Conservation (phyloP, 2,888 invertebrate species). For the Leptura quadrifasciata region DNA sequence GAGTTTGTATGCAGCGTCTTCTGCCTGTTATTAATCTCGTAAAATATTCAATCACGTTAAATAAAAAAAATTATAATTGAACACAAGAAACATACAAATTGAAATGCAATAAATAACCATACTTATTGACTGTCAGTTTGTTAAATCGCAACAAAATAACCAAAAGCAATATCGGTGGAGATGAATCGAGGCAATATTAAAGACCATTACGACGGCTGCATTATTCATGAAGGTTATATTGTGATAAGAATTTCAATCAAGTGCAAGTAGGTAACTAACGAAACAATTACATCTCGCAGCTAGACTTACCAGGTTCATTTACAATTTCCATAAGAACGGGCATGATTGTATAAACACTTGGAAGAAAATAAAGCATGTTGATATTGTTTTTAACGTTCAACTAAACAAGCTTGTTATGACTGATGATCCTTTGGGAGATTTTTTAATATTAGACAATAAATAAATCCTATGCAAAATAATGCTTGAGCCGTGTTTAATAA, state of each 20-base stretch:
- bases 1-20: neutral
- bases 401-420: neutral
- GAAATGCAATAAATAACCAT: conserved; percentile 38
- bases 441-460: neutral
- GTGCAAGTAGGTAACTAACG: conserved; percentile 28
- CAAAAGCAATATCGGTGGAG: conserved; percentile 36
- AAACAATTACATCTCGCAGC: conserved; percentile 42
- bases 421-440: neutral
- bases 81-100: conserved; percentile 30
- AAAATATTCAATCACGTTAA: conserved; percentile 8
- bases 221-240: conserved; percentile 35
- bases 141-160: conserved; percentile 35
- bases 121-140: conserved; percentile 38
- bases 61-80: conserved; percentile 29
- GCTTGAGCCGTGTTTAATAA: neutral
- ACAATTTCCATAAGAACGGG: conserved; percentile 32
- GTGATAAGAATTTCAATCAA: conserved; percentile 42
- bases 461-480: neutral
- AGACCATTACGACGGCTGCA: conserved; percentile 33
- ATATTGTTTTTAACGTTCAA: neutral
- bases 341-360: conserved; percentile 10
- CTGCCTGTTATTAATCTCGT: neutral
- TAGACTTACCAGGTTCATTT: conserved; percentile 34
- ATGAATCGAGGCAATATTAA: conserved; percentile 39
- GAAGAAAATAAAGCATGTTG: conserved; percentile 12